Percentiles rank a stretch among this genome's conserved stretches.
Conservation (phyloP, 1,140 invertebrate genomes). For the Micrasema minimum region DNA sequence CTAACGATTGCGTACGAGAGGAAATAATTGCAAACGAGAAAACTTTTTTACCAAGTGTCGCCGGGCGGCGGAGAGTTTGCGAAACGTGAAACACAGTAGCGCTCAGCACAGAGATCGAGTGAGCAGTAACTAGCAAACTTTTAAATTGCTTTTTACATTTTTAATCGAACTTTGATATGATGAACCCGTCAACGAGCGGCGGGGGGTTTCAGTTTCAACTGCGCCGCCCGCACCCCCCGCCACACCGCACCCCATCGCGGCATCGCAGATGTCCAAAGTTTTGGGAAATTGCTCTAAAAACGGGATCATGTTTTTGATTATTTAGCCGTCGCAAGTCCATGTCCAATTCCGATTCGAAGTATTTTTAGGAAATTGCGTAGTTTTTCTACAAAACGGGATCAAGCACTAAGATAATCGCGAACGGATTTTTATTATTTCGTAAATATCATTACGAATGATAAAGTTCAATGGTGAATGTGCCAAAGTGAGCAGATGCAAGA, state of each 20-base stretch:
- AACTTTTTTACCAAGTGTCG: slow-evolving; percentile 2
- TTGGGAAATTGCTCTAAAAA: slow-evolving; percentile 6
- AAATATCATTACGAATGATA: too few relatives aligned
- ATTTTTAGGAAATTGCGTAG: too few relatives aligned
- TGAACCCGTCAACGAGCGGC: slow-evolving; percentile 51
- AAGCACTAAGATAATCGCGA: too few relatives aligned
- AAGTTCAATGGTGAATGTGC: not conserved
- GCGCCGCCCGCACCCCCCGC: not conserved
- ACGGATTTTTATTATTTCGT: too few relatives aligned
- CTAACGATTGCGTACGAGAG: not conserved
- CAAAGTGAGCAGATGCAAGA: not conserved
- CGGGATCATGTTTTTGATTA: slow-evolving; percentile 13
- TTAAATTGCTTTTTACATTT: slow-evolving; percentile 55
- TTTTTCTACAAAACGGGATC: too few relatives aligned
- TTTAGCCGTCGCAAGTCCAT: not conserved
- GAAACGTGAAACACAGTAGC: not conserved
- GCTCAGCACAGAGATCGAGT: slow-evolving; percentile 41
- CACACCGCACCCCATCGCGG: not conserved
- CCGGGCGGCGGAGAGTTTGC: not conserved
- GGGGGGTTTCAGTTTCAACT: slow-evolving; percentile 46
- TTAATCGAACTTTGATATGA: slow-evolving; percentile 55
- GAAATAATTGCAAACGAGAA: not conserved
- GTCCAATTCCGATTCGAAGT: too few relatives aligned
- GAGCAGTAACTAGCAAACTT: slow-evolving; percentile 53
- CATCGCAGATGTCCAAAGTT: slow-evolving; percentile 29